Percentiles rank a stretch among this genome's conserved stretches.
Conservation (phyloP, 2,797 vertebrate species). For the Distichodus sexfasciatus region DNA sequence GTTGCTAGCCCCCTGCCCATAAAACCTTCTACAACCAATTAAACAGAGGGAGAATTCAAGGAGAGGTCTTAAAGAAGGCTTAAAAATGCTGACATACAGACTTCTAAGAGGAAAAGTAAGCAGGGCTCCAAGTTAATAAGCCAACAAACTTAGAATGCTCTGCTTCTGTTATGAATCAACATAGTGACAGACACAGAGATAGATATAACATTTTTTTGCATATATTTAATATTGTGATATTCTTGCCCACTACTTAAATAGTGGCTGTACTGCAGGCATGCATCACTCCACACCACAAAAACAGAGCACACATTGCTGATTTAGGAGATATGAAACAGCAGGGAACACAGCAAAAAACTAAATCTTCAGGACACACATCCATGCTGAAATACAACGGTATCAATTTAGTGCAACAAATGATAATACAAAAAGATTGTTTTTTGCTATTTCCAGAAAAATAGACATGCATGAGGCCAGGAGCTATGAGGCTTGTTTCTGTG, state of each 20-base stretch:
- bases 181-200: no score
- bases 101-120: conserved; percentile 39
- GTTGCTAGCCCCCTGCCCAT: conserved; percentile 54
- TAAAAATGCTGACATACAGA: conserved; percentile 39
- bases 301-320: no score
- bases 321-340: no score
- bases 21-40: conserved; percentile 59
- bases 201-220: no score
- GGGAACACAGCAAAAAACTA: background rate
- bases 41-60: conserved; percentile 45
- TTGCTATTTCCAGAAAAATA: background rate
- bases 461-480: conserved; percentile 1
- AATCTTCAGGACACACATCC: background rate
- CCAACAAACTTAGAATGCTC: conserved; percentile 23
- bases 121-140: conserved; percentile 29
- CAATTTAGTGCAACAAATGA: background rate
- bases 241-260: no score
- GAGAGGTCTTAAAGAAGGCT: conserved; percentile 32
- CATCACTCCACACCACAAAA: no score
- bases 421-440: background rate
- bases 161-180: no score
- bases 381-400: background rate
- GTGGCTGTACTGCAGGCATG: no score
- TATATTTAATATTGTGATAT: no score
- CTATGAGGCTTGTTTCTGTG: conserved; percentile 5